Evolutionary conservation across 30 jellyfish, hydroid and myxozoan species (phyloP), one percentile per base, ranked within the genome.

Genomic region (Cassiopea andromeda): DNA sequence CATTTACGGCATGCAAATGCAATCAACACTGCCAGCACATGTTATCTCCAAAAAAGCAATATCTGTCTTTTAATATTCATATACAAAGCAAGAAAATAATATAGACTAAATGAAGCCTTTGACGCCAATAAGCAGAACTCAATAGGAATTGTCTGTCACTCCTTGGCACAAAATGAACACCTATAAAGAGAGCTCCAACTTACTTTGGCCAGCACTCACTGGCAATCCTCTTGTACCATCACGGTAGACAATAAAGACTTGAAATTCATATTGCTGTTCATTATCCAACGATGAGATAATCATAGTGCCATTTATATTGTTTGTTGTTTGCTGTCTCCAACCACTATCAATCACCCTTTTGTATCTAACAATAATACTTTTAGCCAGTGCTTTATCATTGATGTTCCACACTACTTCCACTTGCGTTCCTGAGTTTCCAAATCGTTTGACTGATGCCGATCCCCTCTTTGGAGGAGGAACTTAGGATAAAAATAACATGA

Each of bases 171-270:
- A 27, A 27, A 27, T 27, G 38, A 27, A 27, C 38, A 27, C 38
- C 38, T 27, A 27, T 27, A 27, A 27, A 27, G 38, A n/a, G 48
- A 12, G 6, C 17, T 44, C 18, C 5, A 1, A 61, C 92, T 38
- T 83, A 93, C 98, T 74, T 59, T 77, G 82, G 49, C 97, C 98
- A 1, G 95, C 98, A 83, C 88, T 85, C 80, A 90, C 86, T 9
- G 99, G 99, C 88, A 77, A 38, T n/a, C 97, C 99, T 60, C 47
- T 64, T 43, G 84, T 58, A 9, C 98, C 97, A 81, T 89, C 94
- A 44, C 78, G 81, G 76, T 87, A 82, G 49, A 76, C 87, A 46
- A 95, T 58, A 66, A 91, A 49, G 45, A 95, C 90, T 48, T 95
- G 98, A 64, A 95, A 83, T 75, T 95, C 98, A 60, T 95, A 95